Percentiles rank a stretch among this genome's conserved stretches.
Evolutionary conservation across 2,797 vertebrate genomes (phyloP).

Genomic region (Prionace glauca): DNA sequence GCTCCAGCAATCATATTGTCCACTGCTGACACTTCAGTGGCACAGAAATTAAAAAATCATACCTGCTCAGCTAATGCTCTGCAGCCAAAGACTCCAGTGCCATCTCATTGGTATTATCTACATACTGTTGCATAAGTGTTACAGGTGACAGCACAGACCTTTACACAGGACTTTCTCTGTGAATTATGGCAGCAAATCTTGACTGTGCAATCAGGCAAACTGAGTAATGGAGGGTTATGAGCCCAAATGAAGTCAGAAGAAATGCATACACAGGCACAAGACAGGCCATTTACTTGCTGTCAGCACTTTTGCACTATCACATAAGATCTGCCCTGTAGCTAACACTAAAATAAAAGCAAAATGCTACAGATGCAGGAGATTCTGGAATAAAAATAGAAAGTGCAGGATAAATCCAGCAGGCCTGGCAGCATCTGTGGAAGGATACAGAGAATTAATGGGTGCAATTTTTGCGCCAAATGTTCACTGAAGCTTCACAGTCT

Average conservation of each 20-base stretch:
- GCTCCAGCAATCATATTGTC: not conserved
- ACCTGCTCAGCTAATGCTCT: not conserved
- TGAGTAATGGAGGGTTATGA: not conserved
- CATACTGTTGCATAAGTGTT: not conserved
- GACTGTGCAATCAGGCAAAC: not conserved
- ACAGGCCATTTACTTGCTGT: not conserved
- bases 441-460: no score
- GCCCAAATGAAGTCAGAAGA: not conserved
- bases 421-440: no score
- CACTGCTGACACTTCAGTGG: not conserved
- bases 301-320: not conserved
- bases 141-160: not conserved
- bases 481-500: no score
- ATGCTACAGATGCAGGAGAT: no score
- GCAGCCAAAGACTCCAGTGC: not conserved
- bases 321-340: not conserved
- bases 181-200: not conserved
- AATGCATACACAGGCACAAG: not conserved
- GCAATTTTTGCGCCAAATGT: no score
- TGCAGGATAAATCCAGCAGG: no score
- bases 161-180: not conserved
- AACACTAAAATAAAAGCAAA: no score
- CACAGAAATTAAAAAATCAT: not conserved
- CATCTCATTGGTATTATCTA: not conserved
- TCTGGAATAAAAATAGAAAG: no score